Evolutionary conservation across 2,797 vertebrate genomes (phyloP).

Genomic region (Galagoides demidoff): DNA sequence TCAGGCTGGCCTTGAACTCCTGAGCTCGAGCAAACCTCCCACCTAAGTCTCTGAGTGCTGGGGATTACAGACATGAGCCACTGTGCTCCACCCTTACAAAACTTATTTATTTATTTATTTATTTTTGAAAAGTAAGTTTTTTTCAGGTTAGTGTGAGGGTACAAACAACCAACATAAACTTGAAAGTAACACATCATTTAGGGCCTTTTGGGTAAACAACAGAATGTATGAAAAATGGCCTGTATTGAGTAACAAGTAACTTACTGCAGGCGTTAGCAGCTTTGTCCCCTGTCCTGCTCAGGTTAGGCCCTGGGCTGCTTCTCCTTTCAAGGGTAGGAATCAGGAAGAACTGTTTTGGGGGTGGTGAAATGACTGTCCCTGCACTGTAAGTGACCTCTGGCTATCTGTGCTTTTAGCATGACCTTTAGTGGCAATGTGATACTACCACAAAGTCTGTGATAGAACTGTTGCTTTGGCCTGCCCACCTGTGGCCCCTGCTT

Average conservation of each 20-base stretch:
- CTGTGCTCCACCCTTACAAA: too few species aligned
- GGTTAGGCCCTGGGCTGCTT: conserved; percentile 22
- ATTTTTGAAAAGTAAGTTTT: too few species aligned
- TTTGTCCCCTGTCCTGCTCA: not conserved
- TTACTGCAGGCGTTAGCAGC: not conserved
- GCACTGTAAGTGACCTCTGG: not conserved
- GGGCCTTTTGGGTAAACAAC: not conserved
- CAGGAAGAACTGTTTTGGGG: not conserved
- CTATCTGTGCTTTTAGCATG: not conserved
- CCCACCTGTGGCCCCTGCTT: not conserved
- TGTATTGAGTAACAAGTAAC: not conserved
- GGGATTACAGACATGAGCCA: too few species aligned
- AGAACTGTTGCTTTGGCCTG: not conserved
- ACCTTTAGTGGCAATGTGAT: not conserved
- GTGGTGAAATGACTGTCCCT: not conserved
- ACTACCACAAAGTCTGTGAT: not conserved
- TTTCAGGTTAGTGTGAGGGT: too few species aligned
- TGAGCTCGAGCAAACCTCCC: too few species aligned
- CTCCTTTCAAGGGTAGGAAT: not conserved
- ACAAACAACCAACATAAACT: too few species aligned
- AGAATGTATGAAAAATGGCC: not conserved
- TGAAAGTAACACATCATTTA: not conserved
- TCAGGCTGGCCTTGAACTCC: too few species aligned
- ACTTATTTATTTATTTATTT: too few species aligned
- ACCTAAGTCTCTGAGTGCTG: too few species aligned